A percentile compares a stretch with the other conserved stretches of the same genome.
Conservation (phyloP, 2,888 invertebrate genomes). For the Drosophila imparisetae region DNA sequence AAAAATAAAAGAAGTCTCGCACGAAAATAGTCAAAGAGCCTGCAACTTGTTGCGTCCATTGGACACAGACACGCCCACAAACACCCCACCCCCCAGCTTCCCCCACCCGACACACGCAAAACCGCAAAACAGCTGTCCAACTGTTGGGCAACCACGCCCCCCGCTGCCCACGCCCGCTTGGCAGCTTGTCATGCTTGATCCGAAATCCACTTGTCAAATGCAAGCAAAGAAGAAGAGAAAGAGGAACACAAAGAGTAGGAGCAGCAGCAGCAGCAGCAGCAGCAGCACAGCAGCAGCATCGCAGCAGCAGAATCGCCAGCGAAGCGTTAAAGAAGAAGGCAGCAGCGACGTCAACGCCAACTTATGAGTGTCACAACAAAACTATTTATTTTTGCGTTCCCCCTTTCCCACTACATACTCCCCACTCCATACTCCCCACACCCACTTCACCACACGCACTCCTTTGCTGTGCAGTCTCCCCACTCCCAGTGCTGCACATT, state of each 20-base stretch:
- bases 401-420: not conserved
- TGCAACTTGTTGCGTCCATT: conserved; percentile 55
- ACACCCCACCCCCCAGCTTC: not conserved
- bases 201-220: conserved; percentile 59
- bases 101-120: conserved; percentile 14
- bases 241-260: not conserved
- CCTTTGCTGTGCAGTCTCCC: not conserved
- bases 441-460: not conserved
- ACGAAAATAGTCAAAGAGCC: conserved; percentile 9
- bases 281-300: conserved; percentile 9
- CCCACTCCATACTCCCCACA: not conserved
- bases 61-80: conserved; percentile 39
- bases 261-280: not conserved
- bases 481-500: conserved; percentile 26
- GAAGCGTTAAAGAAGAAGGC: conserved; percentile 45
- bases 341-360: conserved; percentile 44
- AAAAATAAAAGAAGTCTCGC: not conserved
- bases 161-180: not conserved
- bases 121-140: conserved; percentile 53
- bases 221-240: conserved; percentile 18
- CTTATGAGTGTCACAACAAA: conserved; percentile 78
- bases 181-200: conserved; percentile 36
- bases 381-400: conserved; percentile 64
- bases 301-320: conserved; percentile 35
- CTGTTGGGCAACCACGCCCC: conserved; percentile 40